Conservation (phyloP, 2,113 vertebrate genomes). For the Oryzias javanicus region DNA sequence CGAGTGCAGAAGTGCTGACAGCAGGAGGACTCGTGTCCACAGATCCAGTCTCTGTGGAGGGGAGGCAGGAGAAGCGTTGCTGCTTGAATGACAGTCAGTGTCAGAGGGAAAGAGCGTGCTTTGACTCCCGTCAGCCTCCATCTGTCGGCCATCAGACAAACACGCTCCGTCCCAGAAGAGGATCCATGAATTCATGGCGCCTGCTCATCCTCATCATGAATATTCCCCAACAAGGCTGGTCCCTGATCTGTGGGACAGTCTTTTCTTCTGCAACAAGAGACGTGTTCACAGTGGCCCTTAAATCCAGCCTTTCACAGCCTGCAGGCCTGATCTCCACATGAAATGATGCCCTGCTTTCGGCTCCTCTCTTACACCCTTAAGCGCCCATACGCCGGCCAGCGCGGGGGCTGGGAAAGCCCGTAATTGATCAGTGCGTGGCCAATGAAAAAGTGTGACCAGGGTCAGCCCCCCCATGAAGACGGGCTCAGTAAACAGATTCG, state of each 20-base stretch:
- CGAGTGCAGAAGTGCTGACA: conserved; percentile 76
- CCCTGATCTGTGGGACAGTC: conserved; percentile 78
- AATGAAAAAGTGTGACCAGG: conserved; percentile 75
- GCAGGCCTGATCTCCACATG: conserved; percentile 83
- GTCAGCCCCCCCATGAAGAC: conserved; percentile 74
- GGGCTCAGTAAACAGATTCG: conserved; percentile 60
- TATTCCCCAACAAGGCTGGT: conserved; percentile 86
- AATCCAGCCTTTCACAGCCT: conserved; percentile 82
- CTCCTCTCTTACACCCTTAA: conserved; percentile 79
- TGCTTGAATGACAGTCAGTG: conserved; percentile 55
- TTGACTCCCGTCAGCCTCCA: conserved; percentile 61
- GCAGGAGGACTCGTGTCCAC: too few species aligned
- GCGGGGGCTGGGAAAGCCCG: conserved; percentile 80
- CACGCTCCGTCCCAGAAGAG: conserved; percentile 78
- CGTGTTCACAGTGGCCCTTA: conserved; percentile 65
- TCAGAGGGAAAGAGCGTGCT: conserved; percentile 75
- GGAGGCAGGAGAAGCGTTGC: too few species aligned
- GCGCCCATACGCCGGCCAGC: conserved; percentile 79
- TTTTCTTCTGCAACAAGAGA: conserved; percentile 67
- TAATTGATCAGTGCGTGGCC: conserved; percentile 87
- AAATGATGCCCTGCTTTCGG: conserved; percentile 81
- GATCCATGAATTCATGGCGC: conserved; percentile 84
- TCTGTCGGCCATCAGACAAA: conserved; percentile 72
- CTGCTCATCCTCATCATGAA: conserved; percentile 88
- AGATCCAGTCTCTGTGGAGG: too few species aligned